Conservation (phyloP, 2,797 vertebrate species). For the Darevskia nairensis region DNA sequence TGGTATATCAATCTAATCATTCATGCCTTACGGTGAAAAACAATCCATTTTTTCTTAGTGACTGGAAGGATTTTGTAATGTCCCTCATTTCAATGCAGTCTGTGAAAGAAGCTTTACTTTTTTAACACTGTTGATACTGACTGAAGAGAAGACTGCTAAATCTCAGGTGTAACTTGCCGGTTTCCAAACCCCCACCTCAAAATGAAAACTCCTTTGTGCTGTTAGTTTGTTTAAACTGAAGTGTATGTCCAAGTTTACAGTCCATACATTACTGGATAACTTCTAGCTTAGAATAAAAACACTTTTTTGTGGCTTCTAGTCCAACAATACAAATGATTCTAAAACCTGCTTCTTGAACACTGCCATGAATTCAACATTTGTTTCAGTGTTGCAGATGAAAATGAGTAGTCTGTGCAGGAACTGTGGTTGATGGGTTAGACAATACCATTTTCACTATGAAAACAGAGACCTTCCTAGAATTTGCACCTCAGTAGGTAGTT, state of each 20-base stretch:
- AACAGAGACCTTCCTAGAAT: slow-evolving; percentile 55
- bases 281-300: slow-evolving; percentile 57
- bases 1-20: slow-evolving; percentile 65
- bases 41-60: slow-evolving; percentile 49
- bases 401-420: background rate
- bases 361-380: background rate
- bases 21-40: slow-evolving; percentile 76
- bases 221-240: slow-evolving; percentile 27
- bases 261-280: slow-evolving; percentile 33
- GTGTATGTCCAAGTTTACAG: slow-evolving; percentile 42
- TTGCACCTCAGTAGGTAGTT: slow-evolving; percentile 12
- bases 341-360: background rate
- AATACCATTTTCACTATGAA: slow-evolving; percentile 8
- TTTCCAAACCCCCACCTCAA: slow-evolving; percentile 53
- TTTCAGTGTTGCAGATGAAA: background rate
- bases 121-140: slow-evolving; percentile 32
- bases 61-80: slow-evolving; percentile 62
- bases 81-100: slow-evolving; percentile 52
- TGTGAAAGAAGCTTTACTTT: slow-evolving; percentile 62
- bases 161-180: slow-evolving; percentile 77
- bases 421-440: background rate
- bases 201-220: slow-evolving; percentile 36
- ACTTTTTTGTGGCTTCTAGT: slow-evolving; percentile 60
- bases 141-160: slow-evolving; percentile 51
- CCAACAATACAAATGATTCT: slow-evolving; percentile 43